Base-by-base conservation (phyloP, 2,888 invertebrate genomes). In the Acronicta leporina region DNA sequence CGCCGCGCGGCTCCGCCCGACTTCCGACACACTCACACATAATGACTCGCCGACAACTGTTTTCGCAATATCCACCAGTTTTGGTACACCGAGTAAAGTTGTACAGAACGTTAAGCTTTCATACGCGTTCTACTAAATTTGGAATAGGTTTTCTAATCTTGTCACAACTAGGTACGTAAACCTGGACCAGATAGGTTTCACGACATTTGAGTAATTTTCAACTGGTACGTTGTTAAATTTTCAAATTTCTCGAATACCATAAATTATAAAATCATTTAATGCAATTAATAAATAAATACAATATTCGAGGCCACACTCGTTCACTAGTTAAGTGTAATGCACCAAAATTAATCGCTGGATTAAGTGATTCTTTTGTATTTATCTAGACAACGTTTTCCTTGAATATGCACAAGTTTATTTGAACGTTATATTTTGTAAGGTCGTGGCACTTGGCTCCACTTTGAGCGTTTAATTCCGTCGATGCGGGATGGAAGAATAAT, bases 21-120 rank as follows among this genome's bases (percentile, higher is more conserved):
- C 70, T 73, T 70, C 73, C 70, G 73, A 52, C 63, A 73, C 68
- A 73, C 68, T 68, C 68, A 68, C 73, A 73, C 73, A 68, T 70
- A 73, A 68, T 70, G 69, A 73, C 63, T 63, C 69, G 53, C 57
- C 48, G 45, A 58, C 63, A 62, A 69, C 73, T 73, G 73, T 69
- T 69, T 69, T 69, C 63, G 55, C 73, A 73, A 73, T 52, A 69
- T 68, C 52, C 49, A 61, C 35, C 50, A 54, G 41, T 51, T 43
- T 65, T 48, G 16, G 2, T 33, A n/a, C 11, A 42, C n/a, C 27
- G n/a, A 8, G 1, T 20, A 35, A 2, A 8, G 8, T 44, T n/a
- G 13, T 9, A 2, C 73, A 72, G 54, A 67, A 73, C 42, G 8
- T 27, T 33, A 5, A 27, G 1, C 30, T 9, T 30, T 9, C 9